Base-by-base conservation (phyloP, 2,113 vertebrate species). In the Callospermophilus lateralis region DNA sequence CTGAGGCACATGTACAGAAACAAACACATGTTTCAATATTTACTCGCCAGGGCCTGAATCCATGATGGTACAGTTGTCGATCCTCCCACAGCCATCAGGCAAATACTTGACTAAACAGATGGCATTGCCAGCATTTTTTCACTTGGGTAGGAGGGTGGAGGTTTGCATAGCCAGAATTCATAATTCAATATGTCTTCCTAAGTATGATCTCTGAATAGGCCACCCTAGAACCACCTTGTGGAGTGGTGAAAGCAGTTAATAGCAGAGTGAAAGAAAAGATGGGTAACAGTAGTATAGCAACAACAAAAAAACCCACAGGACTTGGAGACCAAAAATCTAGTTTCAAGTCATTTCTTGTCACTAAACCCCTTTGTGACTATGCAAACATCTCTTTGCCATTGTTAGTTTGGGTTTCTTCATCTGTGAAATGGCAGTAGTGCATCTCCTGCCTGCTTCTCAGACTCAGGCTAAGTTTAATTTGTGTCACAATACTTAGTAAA, bases 21-120 rank as follows among this genome's bases (percentile, higher is more conserved):
- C 97, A 98, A 97, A 98, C 96, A 98, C 98, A 97, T 92, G 92
- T 92, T 98, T 98, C 97, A 98, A 98, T 98, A 98, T 98, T 98
- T 98, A 98, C 98, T 98, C 97, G 65, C 93, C 24, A 74, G 89
- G 92, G 77, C 90, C 95, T 93, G 93, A 92, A 95, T 98, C 96
- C 96, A 96, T 88, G 92, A 85, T 53, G 84, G 92, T 96, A 74
- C 97, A 97, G 97, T 98, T 98, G 97, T 96, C 89, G 39, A 97
- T 97, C 95, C 97, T 98, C 97, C 98, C 97, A 98, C 98, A 95
- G 94, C 95, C 97, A 98, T 95, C 97, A 96, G 97, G 97, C 97
- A 95, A 92, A 96, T 84, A 95, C 97, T 89, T 81, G 61, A 95
- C 89, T 97, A 93, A 97, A 97, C 98, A 98, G 98, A 98, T 98